A percentile compares a stretch with the other conserved stretches of the same genome.
These are phyloP conservation scores for Platycnemis pennipes DNA, from an alignment of 2,888 invertebrate species.

Conservation along the genomic window DNA sequence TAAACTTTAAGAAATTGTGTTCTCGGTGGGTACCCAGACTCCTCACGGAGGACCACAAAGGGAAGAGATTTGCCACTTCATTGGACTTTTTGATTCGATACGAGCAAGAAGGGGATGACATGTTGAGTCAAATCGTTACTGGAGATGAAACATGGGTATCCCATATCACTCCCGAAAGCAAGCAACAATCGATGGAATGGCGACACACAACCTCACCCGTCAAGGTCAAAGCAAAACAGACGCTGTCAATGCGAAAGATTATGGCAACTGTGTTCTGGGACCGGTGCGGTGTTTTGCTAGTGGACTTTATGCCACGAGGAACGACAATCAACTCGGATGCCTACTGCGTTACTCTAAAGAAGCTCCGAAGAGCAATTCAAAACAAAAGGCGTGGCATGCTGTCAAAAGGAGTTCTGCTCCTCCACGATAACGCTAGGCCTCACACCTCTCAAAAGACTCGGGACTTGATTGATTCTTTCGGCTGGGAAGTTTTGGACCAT, in stretches of 20 bases:
- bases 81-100: not conserved
- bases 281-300: no score
- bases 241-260: no score
- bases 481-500: not conserved
- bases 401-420: not conserved
- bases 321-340: constrained; percentile 69
- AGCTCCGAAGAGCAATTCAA: constrained; percentile 68
- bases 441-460: not conserved
- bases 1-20: no score
- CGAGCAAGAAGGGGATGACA: not conserved
- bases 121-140: not conserved
- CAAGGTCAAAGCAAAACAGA: no score
- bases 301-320: no score
- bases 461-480: not conserved
- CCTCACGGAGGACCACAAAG: no score
- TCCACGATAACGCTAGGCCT: not conserved
- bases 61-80: no score
- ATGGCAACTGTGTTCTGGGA: no score
- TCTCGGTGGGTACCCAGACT: no score
- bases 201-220: no score
- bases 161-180: no score
- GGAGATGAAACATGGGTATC: not conserved
- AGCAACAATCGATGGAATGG: no score
- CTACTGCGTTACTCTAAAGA: constrained; percentile 70
- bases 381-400: constrained; percentile 44